Evolutionary conservation across 2,797 vertebrate species (phyloP), one percentile per base, ranked within the genome.

Genomic region (Muscicapa striata): DNA sequence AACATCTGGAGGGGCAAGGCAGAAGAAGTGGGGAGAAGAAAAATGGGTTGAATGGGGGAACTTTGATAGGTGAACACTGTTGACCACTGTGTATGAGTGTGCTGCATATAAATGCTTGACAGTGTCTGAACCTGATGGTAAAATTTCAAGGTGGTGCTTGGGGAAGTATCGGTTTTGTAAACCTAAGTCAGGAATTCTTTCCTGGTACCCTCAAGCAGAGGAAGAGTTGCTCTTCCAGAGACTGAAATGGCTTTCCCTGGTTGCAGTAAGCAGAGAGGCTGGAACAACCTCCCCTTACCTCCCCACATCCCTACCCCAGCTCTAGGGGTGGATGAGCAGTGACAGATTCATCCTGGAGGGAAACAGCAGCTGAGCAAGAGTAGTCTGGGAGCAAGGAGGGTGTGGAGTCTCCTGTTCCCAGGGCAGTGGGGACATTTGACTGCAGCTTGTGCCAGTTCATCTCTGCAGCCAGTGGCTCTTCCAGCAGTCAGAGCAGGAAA

Each of bases 251-350:
- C 49, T 88, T 90, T 82, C 43, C 55, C 27, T 79, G 67, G 15
- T 8, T 78, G 34, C 6, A 3, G 24, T 82, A 86, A 82, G 45
- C n/a, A 40, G 84, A 73, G 68, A 77, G 57, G 34, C 91, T 81
- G 70, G 81, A 94, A 82, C 43, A 91, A 84, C 94, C 72, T 90
- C 18, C 38, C 9, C 5, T 6, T 63, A 46, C 78, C 77, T 84
- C 77, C 32, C 46, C 24, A n/a, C 6, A 13, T 70, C 29, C 63
- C 38, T 84, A 24, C 15, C 11, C 52, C 24, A 48, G 75, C 62
- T 87, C 15, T 46, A 38, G 57, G 41, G 49, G 24, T 45, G 19
- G 48, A 30, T 23, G 9, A 77, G 41, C 75, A 64, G 40, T 67
- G 72, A 18, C 32, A 36, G 41, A 52, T 58, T 57, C 8, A 40